phyloP scores from a whole-genome alignment of 1,140 invertebrate genomes.

The Arion vulgaris region DNA sequence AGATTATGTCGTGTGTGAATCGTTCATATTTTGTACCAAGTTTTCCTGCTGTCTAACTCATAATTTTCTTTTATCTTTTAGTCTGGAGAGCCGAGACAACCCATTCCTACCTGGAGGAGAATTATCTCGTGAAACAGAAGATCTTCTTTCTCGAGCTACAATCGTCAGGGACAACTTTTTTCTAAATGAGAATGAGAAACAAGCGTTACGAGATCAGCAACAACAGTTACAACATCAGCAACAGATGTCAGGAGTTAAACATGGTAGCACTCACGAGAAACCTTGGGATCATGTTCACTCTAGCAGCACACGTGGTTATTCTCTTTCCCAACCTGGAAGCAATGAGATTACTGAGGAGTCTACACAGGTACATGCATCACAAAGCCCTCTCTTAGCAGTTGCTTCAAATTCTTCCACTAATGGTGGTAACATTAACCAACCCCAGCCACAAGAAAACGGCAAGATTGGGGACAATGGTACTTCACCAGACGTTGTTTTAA shows the following conservation, averaged over 20 bases:
- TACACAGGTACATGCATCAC: no score
- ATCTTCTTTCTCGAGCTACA: slow-evolving; percentile 85
- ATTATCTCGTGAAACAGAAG: slow-evolving; percentile 93
- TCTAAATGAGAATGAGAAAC: slow-evolving; percentile 49
- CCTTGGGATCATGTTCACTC: not conserved
- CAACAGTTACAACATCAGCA: slow-evolving; percentile 21
- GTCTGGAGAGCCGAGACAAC: slow-evolving; percentile 96
- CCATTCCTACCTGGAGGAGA: slow-evolving; percentile 96
- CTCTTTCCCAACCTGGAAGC: no score
- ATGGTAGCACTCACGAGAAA: not conserved
- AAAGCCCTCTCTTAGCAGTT: not conserved
- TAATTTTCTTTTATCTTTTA: slow-evolving; percentile 78
- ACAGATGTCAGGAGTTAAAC: not conserved
- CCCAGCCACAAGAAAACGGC: slow-evolving; percentile 39
- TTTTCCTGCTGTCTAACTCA: no score
- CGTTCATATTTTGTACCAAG: no score
- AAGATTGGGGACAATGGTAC: slow-evolving; percentile 17
- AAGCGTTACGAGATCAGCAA: slow-evolving; percentile 2
- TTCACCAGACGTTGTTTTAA: slow-evolving; percentile 29
- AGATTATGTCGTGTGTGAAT: no score
- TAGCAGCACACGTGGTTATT: not conserved
- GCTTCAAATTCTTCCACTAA: not conserved
- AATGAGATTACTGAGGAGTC: no score
- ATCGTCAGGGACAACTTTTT: slow-evolving; percentile 68
- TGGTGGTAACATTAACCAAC: not conserved